phyloP scores from a whole-genome alignment of 2,797 vertebrate genomes.

The Setipinna tenuifilis region DNA sequence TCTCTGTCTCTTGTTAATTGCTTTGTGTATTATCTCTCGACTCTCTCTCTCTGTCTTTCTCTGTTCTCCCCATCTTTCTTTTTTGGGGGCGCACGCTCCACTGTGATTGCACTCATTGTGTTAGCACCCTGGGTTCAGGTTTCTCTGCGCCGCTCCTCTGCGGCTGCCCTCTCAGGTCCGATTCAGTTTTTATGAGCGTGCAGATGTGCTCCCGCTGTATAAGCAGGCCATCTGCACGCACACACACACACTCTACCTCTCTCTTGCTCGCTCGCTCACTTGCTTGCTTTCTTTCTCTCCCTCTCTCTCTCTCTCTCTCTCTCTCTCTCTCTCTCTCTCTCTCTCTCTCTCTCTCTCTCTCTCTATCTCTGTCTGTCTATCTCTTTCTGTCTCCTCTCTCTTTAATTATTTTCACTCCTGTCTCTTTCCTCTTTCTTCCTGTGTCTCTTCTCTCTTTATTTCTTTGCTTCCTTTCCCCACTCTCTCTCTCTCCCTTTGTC shows the following conservation, averaged over 20 bases:
- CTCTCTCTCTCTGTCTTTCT: conserved; percentile 19
- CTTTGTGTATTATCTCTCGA: background rate
- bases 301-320: background rate
- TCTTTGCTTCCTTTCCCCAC: background rate
- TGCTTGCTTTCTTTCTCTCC: conserved; percentile 33
- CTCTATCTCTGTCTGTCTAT: background rate
- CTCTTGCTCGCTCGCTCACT: conserved; percentile 43
- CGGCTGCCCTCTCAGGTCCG: background rate
- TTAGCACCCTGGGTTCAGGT: background rate
- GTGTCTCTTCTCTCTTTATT: conserved; percentile 42
- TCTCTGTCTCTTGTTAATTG: conserved; percentile 48
- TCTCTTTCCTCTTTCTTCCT: conserved; percentile 27
- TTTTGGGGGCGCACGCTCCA: background rate
- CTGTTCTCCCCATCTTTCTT: conserved; percentile 62
- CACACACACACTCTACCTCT: background rate
- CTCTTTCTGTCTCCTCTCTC: conserved; percentile 44
- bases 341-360: background rate
- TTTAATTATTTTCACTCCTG: conserved; percentile 14
- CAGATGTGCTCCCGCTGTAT: conserved; percentile 63
- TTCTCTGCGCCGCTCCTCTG: background rate
- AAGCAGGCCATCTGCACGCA: conserved; percentile 65
- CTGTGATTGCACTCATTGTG: background rate
- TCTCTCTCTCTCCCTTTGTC: background rate
- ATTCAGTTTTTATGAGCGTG: conserved; percentile 52
- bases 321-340: background rate